These are phyloP conservation scores for Ectropis crepuscularia DNA, from an alignment of 2,888 invertebrate species.

Conservation along the genomic window DNA sequence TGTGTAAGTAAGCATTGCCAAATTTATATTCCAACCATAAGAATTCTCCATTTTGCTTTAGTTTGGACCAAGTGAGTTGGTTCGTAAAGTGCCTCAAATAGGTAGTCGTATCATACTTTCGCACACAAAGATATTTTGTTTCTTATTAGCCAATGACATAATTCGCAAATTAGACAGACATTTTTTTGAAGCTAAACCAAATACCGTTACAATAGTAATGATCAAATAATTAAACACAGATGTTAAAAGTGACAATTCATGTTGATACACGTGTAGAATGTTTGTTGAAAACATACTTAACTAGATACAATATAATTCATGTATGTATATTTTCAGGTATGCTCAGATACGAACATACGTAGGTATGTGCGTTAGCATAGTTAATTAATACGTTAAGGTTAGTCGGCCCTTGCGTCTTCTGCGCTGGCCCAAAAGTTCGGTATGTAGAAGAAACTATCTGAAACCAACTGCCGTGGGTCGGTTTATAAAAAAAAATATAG, in stretches of 20 bases:
- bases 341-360: too few relatives aligned
- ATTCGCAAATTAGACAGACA: conserved; percentile 1
- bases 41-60: too few relatives aligned
- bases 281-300: background rate
- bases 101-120: background rate
- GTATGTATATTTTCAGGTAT: background rate
- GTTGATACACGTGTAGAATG: conserved; percentile 9
- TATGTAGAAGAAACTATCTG: too few relatives aligned
- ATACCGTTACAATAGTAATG: background rate
- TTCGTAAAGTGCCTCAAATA: background rate
- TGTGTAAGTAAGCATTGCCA: too few relatives aligned
- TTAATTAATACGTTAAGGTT: too few relatives aligned
- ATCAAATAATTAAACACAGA: conserved; percentile 8
- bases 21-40: too few relatives aligned
- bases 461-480: too few relatives aligned
- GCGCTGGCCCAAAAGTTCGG: too few relatives aligned
- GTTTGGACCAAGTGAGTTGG: too few relatives aligned
- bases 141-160: background rate
- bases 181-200: background rate
- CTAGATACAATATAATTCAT: background rate
- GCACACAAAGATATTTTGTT: background rate
- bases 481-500: too few relatives aligned
- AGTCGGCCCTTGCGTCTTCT: too few relatives aligned
- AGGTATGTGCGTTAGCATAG: too few relatives aligned
- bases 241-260: conserved; percentile 5